Evolutionary conservation across 2,888 invertebrate species (phyloP), one percentile per base, ranked within the genome.

Genomic region (Schizaphis graminum): DNA sequence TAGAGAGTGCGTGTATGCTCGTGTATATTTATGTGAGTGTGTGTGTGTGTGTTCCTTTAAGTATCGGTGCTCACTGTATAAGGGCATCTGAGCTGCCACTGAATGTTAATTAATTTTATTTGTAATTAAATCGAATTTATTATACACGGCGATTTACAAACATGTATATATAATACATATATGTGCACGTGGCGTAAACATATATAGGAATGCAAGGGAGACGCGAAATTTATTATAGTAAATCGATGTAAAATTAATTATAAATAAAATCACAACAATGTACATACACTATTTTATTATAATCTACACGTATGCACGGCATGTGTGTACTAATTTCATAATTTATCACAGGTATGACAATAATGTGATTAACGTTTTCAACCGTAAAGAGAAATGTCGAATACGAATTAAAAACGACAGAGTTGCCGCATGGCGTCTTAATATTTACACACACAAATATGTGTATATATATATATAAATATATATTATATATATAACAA

Each of bases 31-130:
- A n/a, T 28, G 28, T n/a, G 67, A n/a, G 61, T 61, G 67, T n/a
- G 10, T 24, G 28, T 28, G 26, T 3, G n/a, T 35, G 26, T 5
- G 85, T 47, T 28, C 44, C 47, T 86, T 11, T 35, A 67, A 67
- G 44, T 44, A 44, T 86, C 47, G 47, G 28, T 26, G 13, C 85
- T 85, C 41, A 85, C 44, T 10, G 85, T 86, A 47, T 28, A 26
- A 41, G 44, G 44, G 35, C 44, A 57, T 28, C 13, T 10, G 41
- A 7, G 44, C 44, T 35, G 21, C 90, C 16, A n/a, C n/a, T 49
- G 77, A 91, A 91, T 49, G 49, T 91, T 77, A 91, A 77, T 91
- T 91, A 77, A 91, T 91, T 91, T 77, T 49, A 49, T 91, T 77
- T 49, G 77, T 49, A 91, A 91, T 91, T 49, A 67, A 91, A 91